These are phyloP conservation scores for Drosophila helvetica DNA, from an alignment of 2,888 invertebrate genomes.

Conservation along the genomic window DNA sequence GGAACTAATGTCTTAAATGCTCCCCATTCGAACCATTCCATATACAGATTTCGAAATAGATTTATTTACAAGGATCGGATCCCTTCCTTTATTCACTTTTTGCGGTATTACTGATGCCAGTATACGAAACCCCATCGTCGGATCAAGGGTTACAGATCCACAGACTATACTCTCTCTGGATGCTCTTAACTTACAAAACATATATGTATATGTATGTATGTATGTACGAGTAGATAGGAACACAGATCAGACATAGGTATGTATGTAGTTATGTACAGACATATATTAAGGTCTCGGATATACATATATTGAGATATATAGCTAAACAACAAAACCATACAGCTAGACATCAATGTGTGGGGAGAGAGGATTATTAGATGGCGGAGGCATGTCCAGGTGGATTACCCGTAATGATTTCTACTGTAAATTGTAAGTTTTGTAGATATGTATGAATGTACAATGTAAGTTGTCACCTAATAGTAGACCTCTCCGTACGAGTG, in stretches of 20 bases:
- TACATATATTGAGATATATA: constrained; percentile 3
- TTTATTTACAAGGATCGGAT: not conserved
- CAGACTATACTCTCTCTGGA: constrained; percentile 4
- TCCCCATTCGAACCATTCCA: constrained; percentile 21
- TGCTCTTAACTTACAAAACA: constrained; percentile 3
- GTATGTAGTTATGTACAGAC: not conserved
- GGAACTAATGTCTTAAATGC: constrained; percentile 22
- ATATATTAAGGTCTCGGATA: not conserved
- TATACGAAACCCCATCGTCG: not conserved
- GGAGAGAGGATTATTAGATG: constrained; percentile 6
- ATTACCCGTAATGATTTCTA: not conserved
- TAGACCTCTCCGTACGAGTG: constrained; percentile 10
- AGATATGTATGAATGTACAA: not conserved
- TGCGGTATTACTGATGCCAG: not conserved
- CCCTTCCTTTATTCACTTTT: not conserved
- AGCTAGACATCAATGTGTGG: constrained; percentile 43
- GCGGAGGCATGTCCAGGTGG: not conserved
- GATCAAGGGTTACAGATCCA: not conserved
- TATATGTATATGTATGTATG: not conserved
- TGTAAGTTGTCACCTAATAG: constrained; percentile 2
- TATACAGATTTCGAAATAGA: not conserved
- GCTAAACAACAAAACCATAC: constrained; percentile 11
- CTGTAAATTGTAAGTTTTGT: not conserved
- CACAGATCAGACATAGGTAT: not conserved
- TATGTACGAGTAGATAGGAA: not conserved